Conservation (phyloP, 2,797 vertebrate species). For the Poecilia velifera region DNA sequence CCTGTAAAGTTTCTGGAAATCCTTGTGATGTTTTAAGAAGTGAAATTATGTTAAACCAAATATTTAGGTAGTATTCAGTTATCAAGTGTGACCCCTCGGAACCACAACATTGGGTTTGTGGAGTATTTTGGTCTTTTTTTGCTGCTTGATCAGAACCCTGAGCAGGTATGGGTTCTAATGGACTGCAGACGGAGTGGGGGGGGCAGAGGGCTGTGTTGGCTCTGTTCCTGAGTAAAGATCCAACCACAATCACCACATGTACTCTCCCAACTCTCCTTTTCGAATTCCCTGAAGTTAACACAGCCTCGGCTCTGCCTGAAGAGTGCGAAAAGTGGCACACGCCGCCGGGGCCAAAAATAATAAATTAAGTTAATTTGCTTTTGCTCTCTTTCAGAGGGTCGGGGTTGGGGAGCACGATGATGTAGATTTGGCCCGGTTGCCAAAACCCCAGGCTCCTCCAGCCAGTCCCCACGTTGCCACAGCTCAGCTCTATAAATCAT, state of each 20-base stretch:
- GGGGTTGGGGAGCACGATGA: slow-evolving; percentile 31
- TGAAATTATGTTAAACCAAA: slow-evolving; percentile 45
- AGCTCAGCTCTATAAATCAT: slow-evolving; percentile 54
- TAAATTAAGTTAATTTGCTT: slow-evolving; percentile 76
- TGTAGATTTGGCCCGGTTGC: slow-evolving; percentile 53
- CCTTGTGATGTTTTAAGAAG: slow-evolving; percentile 41
- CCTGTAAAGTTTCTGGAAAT: slow-evolving; percentile 44
- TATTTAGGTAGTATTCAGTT: slow-evolving; percentile 44
- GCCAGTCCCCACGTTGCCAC: slow-evolving; percentile 46
- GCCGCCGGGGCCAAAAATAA: slow-evolving; percentile 76
- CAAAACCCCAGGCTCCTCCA: slow-evolving; percentile 61
- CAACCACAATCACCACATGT: slow-evolving; percentile 41
- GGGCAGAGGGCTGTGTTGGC: slow-evolving; percentile 41
- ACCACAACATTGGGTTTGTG: slow-evolving; percentile 42
- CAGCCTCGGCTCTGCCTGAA: slow-evolving; percentile 44
- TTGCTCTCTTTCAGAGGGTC: slow-evolving; percentile 42
- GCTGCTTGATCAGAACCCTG: slow-evolving; percentile 57
- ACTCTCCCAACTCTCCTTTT: slow-evolving; percentile 32
- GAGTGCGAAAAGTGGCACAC: slow-evolving; percentile 62
- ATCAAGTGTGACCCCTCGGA: slow-evolving; percentile 40
- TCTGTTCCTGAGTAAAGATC: slow-evolving; percentile 61
- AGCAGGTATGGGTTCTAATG: slow-evolving; percentile 70
- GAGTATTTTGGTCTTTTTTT: slow-evolving; percentile 28
- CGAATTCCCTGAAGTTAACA: slow-evolving; percentile 68
- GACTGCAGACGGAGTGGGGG: neutral